phyloP scores from a whole-genome alignment of 2,888 invertebrate species.

The Gymnoscelis rufifasciata region DNA sequence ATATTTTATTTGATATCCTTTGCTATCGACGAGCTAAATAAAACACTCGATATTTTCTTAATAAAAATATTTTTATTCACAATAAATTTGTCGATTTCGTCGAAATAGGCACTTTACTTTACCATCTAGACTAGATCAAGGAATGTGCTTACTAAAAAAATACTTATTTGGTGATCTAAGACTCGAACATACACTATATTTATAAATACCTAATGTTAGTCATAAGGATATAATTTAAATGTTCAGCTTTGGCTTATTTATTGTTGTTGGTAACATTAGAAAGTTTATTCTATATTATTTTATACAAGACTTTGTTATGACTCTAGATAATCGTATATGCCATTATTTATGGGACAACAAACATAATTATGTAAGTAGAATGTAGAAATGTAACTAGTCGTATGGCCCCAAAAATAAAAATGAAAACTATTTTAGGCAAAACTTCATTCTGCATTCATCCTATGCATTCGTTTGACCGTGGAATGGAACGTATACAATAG shows the following conservation, averaged over 20 bases:
- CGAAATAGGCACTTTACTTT: constrained; percentile 15
- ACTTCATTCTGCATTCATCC: not conserved
- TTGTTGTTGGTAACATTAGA: not conserved
- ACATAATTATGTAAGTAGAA: not conserved
- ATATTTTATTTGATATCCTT: no score
- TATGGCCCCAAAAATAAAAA: not conserved
- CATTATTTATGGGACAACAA: no score
- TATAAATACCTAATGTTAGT: not conserved
- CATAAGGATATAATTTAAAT: not conserved
- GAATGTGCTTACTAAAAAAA: constrained; percentile 1
- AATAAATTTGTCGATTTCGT: constrained; percentile 15
- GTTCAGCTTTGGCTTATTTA: not conserved
- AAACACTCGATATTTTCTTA: constrained; percentile 9
- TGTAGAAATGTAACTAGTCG: not conserved
- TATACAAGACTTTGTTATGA: not conserved
- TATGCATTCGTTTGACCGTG: constrained; percentile 64
- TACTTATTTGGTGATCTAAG: not conserved
- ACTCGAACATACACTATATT: not conserved
- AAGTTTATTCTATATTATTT: no score
- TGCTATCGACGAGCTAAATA: no score
- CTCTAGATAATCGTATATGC: not conserved
- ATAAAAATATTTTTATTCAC: constrained; percentile 20
- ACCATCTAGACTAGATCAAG: constrained; percentile 3
- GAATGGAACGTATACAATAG: constrained; percentile 73
- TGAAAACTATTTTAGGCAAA: not conserved